phyloP scores from a whole-genome alignment of 2,113 vertebrate genomes.

The Bubalus kerabau region DNA sequence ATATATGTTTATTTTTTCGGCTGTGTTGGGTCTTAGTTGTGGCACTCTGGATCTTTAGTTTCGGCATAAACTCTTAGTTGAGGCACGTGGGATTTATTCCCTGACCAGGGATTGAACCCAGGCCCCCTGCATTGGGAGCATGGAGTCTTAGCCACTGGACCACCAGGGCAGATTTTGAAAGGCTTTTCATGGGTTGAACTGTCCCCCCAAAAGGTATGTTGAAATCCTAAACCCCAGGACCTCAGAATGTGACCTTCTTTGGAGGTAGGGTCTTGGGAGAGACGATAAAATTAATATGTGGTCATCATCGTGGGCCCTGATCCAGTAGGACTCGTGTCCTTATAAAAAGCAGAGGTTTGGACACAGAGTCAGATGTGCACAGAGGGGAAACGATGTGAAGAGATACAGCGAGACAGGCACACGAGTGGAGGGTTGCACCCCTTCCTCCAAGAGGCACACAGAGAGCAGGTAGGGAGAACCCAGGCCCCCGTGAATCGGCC shows the following conservation, averaged over 20 bases:
- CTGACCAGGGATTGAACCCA: neutral
- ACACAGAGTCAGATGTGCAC: neutral
- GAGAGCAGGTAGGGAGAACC: neutral
- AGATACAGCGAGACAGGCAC: neutral
- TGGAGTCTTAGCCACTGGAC: neutral
- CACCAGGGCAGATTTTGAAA: neutral
- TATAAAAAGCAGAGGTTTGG: neutral
- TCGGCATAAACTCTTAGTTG: neutral
- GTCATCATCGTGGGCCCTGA: neutral
- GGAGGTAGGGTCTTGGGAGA: neutral
- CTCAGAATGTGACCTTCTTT: neutral
- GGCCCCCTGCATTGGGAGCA: neutral
- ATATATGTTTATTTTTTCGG: neutral
- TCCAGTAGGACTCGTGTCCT: neutral
- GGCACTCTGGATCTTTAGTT: neutral
- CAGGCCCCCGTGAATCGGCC: neutral
- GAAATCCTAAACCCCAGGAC: neutral
- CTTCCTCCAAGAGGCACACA: neutral
- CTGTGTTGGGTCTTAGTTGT: neutral
- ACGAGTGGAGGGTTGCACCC: neutral
- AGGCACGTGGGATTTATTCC: neutral
- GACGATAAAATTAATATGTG: neutral
- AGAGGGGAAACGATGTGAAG: neutral
- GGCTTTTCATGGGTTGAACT: neutral
- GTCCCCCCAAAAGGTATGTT: neutral